phyloP scores from a whole-genome alignment of 2,888 invertebrate genomes.

The Rhimphoctona megacephalus region DNA sequence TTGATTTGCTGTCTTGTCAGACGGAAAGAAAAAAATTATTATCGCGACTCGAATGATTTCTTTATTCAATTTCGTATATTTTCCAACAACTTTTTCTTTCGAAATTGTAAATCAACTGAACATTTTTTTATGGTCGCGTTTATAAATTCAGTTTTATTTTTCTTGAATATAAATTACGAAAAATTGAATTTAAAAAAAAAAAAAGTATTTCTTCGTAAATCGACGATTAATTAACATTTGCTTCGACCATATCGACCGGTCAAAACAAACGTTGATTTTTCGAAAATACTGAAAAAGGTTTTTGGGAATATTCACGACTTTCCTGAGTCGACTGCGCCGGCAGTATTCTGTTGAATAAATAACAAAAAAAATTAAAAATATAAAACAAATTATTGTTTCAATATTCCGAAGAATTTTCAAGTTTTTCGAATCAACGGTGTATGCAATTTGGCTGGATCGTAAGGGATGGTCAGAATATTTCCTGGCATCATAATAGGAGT shows the following conservation, averaged over 20 bases:
- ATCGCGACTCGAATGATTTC: not conserved
- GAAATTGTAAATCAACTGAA: not conserved
- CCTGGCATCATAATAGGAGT: slow-evolving; percentile 80
- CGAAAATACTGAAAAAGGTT: not conserved
- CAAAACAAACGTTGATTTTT: not conserved
- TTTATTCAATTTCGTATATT: not conserved
- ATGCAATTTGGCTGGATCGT: slow-evolving; percentile 70
- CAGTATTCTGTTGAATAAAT: not conserved
- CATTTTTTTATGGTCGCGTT: not conserved
- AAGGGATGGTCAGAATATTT: slow-evolving; percentile 78
- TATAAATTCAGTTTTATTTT: not conserved
- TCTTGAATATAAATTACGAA: not conserved
- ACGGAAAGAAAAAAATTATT: not conserved
- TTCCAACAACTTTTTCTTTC: not conserved
- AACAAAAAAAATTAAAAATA: too few species aligned
- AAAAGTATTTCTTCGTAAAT: too few species aligned
- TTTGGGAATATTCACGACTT: too few species aligned
- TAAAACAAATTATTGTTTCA: not conserved
- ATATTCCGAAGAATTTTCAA: not conserved
- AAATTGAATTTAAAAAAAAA: not conserved
- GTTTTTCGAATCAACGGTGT: slow-evolving; percentile 70
- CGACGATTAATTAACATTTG: too few species aligned
- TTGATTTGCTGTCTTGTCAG: not conserved
- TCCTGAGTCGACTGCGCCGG: not conserved
- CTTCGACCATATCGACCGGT: not conserved